Evolutionary conservation across 2,113 vertebrate species (phyloP), one percentile per base, ranked within the genome.

Genomic region (Callospermophilus lateralis): DNA sequence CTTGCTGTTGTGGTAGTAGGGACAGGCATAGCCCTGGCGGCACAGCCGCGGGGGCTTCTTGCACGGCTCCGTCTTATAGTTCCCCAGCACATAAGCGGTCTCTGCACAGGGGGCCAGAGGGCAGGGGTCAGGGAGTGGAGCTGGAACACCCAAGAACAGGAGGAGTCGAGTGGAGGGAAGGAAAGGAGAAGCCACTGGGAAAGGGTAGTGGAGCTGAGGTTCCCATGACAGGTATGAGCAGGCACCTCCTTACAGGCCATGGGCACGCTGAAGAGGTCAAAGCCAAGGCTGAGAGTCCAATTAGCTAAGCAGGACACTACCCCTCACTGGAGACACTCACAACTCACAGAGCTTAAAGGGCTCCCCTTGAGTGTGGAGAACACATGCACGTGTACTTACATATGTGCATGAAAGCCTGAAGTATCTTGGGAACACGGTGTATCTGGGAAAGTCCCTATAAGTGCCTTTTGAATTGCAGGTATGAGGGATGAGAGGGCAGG

Each of bases 1-100:
- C 99, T 99, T 99, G 98, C 99, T 99, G 98, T 99, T 99, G 97
- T 99, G 99, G 98, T 99, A 99, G 98, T 99, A 99, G 1, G 99
- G 99, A 97, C 99, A 99, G 97, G 99, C 99, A 37, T 99, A 99
- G 96, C 99, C 99, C 98, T 99, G 99, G 94, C 99, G 99, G 98
- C 99, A 99, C 90, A 99, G 99, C 4, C 99, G 99, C 0, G 99
- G 99, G 0, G 99, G 99, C 95, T 99, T 99, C 98, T 99, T 99
- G 98, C 99, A 99, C 26, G 99, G 99, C 96, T 99, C 99, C 2
- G 99, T 99, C 98, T 99, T 99, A 96, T 99, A 99, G 98, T 99
- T 99, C 92, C 99, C 99, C 98, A 99, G 98, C 94, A 99, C 99
- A 0, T 99, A 99, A 0, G 99, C 99, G 89, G 99, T 99, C 96